Evolutionary conservation across 2,797 vertebrate species (phyloP), one percentile per base, ranked within the genome.

Genomic region (Argentina silus): DNA sequence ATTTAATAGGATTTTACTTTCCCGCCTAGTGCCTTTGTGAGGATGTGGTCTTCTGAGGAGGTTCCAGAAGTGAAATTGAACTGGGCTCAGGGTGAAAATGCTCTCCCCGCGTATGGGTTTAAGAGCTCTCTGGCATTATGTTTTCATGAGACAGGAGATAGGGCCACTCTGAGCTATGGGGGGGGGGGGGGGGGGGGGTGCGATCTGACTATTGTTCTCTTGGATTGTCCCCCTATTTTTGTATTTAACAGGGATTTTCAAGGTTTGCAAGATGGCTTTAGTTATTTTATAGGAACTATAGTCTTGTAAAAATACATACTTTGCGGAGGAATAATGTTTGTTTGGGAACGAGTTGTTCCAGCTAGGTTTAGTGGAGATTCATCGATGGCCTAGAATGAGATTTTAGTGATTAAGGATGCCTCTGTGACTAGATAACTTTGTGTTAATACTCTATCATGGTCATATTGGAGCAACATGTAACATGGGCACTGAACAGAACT

Each of bases 61-160:
- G 73, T 65, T 80, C 80, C 69, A 74, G 23, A 50, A 71, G 53
- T 78, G 79, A 85, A 88, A 88, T 78, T 88, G 83, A 88, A 91
- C 82, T 82, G 79, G 66, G 43, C 72, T 83, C 70, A 68, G 70
- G 79, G 61, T 80, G 76, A 84, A 70, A 90, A 88, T 77, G 82
- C 75, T 69, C 79, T 87, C 79, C 74, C 66, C 78, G 82, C 77
- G 80, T 88, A 72, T 78, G 67, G 82, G 87, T 89, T 91, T 87
- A 90, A 87, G 83, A 89, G 85, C 83, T 83, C 67, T 77, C 71
- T 80, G 19, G 36, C 86, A 89, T 92, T 74, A 90, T 85, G 76
- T 82, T 91, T 92, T 91, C 79, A 89, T 90, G 85, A 88, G 80
- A 81, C 62, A 7, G 60, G 78, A 81, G 85, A 89, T 82, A 80